Conservation (phyloP, 2,113 vertebrate species). For the Chloropsis hardwickii region DNA sequence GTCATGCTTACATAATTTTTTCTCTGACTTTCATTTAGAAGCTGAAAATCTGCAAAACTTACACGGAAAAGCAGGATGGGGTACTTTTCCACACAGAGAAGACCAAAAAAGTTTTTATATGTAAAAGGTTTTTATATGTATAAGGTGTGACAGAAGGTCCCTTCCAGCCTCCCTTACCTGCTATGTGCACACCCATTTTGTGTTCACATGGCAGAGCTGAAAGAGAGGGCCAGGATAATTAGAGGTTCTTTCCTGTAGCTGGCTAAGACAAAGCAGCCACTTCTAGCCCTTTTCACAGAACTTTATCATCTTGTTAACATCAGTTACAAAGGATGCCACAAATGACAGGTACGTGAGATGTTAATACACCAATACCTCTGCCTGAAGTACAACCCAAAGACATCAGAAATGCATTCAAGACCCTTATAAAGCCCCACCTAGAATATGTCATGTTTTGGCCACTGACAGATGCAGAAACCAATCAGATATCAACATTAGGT, state of each 20-base stretch:
- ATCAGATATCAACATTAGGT: neutral
- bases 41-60: neutral
- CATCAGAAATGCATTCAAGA: neutral
- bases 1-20: neutral
- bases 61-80: neutral
- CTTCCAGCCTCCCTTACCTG: neutral
- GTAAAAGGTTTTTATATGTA: neutral
- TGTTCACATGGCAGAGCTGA: neutral
- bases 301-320: neutral
- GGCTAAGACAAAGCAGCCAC: neutral
- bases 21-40: neutral
- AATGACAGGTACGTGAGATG: neutral
- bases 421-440: neutral
- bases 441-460: neutral
- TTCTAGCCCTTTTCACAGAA: neutral
- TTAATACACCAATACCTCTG: neutral
- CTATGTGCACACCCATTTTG: neutral
- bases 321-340: neutral
- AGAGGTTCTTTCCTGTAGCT: neutral
- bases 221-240: neutral
- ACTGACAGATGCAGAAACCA: neutral
- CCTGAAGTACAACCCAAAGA: neutral
- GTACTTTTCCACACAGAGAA: neutral
- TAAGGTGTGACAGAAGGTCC: neutral
- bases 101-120: neutral